These are phyloP conservation scores for Loriculus beryllinus DNA, from an alignment of 2,797 vertebrate species.

Conservation along the genomic window DNA sequence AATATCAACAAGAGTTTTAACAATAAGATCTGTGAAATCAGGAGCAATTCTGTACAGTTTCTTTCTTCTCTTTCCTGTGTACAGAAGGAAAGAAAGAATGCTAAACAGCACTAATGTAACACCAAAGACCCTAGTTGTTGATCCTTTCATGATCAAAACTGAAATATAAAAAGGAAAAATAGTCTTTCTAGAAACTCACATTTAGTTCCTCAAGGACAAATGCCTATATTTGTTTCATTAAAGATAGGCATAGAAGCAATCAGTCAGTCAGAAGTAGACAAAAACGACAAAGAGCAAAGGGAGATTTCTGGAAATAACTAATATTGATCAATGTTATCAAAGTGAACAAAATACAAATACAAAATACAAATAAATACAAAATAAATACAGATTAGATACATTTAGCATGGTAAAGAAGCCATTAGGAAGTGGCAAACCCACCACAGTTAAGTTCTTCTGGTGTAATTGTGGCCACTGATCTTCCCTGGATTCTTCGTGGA, in stretches of 20 bases:
- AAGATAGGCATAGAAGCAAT: neutral
- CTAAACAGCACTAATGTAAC: neutral
- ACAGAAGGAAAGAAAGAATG: neutral
- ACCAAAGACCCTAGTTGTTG: neutral
- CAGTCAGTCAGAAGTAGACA: neutral
- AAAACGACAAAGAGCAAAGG: neutral
- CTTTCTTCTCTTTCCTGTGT: neutral
- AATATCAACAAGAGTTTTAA: neutral
- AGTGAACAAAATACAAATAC: neutral
- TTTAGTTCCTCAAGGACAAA: neutral
- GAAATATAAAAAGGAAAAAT: neutral
- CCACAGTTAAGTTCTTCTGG: slow-evolving; percentile 95
- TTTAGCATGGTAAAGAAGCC: neutral
- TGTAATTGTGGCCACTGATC: slow-evolving; percentile 92
- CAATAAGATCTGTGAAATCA: neutral
- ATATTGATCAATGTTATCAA: neutral
- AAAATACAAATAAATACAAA: no score
- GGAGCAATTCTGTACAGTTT: neutral
- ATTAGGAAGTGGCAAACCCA: slow-evolving; percentile 62
- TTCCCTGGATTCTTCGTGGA: slow-evolving; percentile 89
- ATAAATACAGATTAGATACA: neutral
- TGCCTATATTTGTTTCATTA: neutral
- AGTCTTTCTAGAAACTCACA: neutral
- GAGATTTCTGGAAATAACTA: neutral
- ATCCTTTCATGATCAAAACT: neutral